Evolutionary conservation across 1,140 invertebrate genomes (phyloP), one percentile per base, ranked within the genome.

Genomic region (Octopus sinensis): DNA sequence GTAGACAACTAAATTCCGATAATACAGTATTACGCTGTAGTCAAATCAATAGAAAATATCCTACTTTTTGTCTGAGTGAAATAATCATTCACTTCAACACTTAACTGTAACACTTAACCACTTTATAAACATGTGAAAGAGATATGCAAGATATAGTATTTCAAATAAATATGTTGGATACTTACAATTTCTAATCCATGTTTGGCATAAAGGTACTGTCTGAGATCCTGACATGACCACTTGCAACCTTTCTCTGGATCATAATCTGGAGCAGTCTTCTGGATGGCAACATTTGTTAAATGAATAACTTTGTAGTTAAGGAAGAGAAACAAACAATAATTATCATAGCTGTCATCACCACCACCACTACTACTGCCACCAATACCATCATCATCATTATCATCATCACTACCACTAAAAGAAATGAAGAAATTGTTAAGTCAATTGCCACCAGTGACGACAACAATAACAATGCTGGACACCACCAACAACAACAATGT

Each of bases 211-310:
- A 92, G 83, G 82, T 90, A 92, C 79, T 89, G 86, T 53, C 91
- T 84, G 0, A 92, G 86, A 80, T 90, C 88, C 79, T 89, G 87
- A 13, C 91, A 87, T 6, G 91, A 91, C 92, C 92, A 92, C 83
- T 92, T 92, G 76, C 91, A 90, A 7, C 92, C 92, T 82, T 91
- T 90, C 82, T 92, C 92, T 52, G 92, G 91, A 85, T 92, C 92
- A 86, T 92, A 92, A 81, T 92, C 91, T 51, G 91, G 90, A 5
- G 91, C 91, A 52, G 91, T 91, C 84, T 92, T 92, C 83, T 92
- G 92, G 76, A 92, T 88, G 7, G 92, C 92, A 17, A 92, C 92
- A 85, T 92, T 92, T 6, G 92, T 92, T 75, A 92, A 84, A 87
- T 92, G 92, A 56, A 92, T 89, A 87, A 91, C 91, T 92, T 54